Percentiles rank a stretch among this genome's conserved stretches.
Conservation (phyloP, 1,140 invertebrate genomes). For the Daktulosphaira vitifoliae region DNA sequence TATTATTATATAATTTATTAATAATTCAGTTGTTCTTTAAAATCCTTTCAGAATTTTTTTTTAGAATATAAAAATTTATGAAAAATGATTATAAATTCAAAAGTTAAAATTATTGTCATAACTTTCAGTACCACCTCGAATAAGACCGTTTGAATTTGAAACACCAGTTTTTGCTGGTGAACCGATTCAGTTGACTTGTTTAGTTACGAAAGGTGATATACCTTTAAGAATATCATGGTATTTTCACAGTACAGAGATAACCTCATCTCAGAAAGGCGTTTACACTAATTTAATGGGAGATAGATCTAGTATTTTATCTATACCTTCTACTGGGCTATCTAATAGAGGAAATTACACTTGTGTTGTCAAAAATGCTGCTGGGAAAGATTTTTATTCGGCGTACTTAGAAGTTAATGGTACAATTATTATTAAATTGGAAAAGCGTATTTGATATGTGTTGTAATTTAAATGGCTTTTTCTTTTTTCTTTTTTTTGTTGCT, state of each 20-base stretch:
- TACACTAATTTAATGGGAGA: constrained; percentile 38
- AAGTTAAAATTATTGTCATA: not conserved
- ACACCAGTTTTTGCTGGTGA: constrained; percentile 53
- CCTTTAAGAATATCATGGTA: constrained; percentile 71
- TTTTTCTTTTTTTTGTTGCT: not conserved
- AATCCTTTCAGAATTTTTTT: not conserved
- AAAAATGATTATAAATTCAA: not conserved
- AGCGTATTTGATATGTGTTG: too few relatives aligned
- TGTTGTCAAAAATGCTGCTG: constrained; percentile 58
- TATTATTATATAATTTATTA: not conserved
- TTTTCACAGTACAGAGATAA: constrained; percentile 44
- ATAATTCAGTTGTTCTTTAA: not conserved
- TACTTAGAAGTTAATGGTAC: constrained; percentile 63
- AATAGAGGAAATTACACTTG: constrained; percentile 56
- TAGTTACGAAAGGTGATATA: constrained; percentile 74
- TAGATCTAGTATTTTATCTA: constrained; percentile 46
- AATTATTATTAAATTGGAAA: too few relatives aligned
- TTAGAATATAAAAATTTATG: not conserved
- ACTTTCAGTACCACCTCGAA: constrained; percentile 41
- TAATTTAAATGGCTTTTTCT: too few relatives aligned
- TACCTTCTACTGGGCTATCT: constrained; percentile 46
- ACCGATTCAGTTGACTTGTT: constrained; percentile 58
- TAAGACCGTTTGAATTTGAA: constrained; percentile 42
- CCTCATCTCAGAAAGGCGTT: constrained; percentile 35
- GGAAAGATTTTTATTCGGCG: constrained; percentile 51